Evolutionary conservation across 2,113 vertebrate species (phyloP).

Genomic region (Sturnus vulgaris): DNA sequence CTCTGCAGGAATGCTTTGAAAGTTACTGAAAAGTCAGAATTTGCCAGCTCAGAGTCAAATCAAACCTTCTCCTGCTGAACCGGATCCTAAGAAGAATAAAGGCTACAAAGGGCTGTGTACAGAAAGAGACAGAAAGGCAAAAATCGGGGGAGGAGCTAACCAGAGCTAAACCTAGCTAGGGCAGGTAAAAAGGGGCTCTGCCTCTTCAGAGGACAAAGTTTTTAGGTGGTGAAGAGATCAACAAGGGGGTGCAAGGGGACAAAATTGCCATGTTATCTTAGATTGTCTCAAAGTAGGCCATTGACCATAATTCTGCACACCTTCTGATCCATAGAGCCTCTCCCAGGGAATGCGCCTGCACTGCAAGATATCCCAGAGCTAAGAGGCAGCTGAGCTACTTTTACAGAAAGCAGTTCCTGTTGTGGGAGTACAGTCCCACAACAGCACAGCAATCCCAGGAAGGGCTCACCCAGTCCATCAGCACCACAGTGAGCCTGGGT

Average conservation of each 20-base stretch:
- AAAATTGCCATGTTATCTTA: rapidly evolving
- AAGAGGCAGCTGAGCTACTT: neutral
- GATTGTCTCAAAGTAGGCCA: neutral
- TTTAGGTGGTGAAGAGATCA: neutral
- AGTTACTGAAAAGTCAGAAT: constrained; percentile 58
- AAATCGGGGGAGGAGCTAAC: neutral
- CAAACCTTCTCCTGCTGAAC: neutral
- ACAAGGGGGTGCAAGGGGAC: rapidly evolving
- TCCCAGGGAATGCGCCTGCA: rapidly evolving
- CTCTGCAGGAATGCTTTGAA: constrained; percentile 68
- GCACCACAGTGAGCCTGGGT: rapidly evolving
- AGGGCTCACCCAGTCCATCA: rapidly evolving
- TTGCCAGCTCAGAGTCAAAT: constrained; percentile 52
- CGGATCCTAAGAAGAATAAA: neutral
- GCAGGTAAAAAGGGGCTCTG: neutral
- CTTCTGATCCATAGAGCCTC: neutral
- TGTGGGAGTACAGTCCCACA: neutral
- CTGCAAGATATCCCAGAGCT: neutral
- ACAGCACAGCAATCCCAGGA: rapidly evolving
- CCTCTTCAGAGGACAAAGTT: neutral
- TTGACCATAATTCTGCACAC: neutral
- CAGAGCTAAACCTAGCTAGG: neutral
- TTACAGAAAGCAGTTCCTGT: neutral
- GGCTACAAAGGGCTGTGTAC: neutral
- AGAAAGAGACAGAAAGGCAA: neutral